Evolutionary conservation across 2,888 invertebrate species (phyloP).

Genomic region (Hypselothyrea guttata): DNA sequence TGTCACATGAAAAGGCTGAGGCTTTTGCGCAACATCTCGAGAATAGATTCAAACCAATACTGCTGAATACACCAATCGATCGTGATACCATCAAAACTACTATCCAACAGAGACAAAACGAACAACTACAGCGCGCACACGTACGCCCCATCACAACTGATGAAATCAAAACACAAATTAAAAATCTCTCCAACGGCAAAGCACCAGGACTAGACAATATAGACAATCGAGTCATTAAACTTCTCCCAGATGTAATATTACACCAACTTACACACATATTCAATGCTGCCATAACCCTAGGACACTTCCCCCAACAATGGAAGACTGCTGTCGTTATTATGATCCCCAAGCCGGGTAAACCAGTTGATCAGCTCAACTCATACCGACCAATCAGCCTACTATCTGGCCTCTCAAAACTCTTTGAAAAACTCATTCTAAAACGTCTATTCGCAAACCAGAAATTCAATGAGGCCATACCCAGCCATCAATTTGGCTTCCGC

Average conservation of each 20-base stretch:
- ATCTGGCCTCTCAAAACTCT: constrained; percentile 2
- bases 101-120: too few relatives aligned
- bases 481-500: constrained; percentile 2
- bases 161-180: neutral
- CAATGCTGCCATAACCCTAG: neutral
- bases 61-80: too few relatives aligned
- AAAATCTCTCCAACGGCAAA: neutral
- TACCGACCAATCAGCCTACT: constrained; percentile 13
- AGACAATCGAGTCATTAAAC: neutral
- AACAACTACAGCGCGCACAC: too few relatives aligned
- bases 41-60: too few relatives aligned
- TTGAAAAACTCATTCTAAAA: constrained; percentile 4
- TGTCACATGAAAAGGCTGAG: too few relatives aligned
- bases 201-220: constrained; percentile 2
- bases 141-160: too few relatives aligned
- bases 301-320: constrained; percentile 7
- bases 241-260: neutral
- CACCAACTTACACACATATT: neutral
- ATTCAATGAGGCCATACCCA: neutral
- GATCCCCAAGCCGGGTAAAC: constrained; percentile 5
- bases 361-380: neutral
- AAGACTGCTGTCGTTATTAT: constrained; percentile 4
- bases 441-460: neutral
- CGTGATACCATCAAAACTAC: too few relatives aligned
- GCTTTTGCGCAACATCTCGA: too few relatives aligned